Evolutionary conservation across 2,797 vertebrate species (phyloP), one percentile per base, ranked within the genome.

Genomic region (Eospalax fontanierii): DNA sequence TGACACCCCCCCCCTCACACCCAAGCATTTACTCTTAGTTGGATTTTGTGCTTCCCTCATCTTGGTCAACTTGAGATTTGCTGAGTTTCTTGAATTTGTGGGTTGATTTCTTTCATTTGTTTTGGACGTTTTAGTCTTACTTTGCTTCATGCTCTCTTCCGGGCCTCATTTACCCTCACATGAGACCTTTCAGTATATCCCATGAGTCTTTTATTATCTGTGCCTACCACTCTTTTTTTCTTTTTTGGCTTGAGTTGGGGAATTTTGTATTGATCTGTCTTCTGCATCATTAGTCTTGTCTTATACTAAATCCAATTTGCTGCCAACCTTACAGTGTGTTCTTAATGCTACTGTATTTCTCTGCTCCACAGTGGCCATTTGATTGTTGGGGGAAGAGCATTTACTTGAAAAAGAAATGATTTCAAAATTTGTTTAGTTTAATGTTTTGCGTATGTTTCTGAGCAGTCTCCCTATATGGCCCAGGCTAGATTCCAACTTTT

Each of bases 21-120:
- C 40, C 38, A 33, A 59, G 38, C 33, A 57, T 50, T 61, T 73
- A 30, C 26, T 73, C 35, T 73, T 61, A 30, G 50, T 85, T 38
- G 50, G 40, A 33, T 40, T 86, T 85, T 87, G 7, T 81, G 22
- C 61, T 74, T 82, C 26, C 68, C 59, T 92, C 57, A 18, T 92
- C 40, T 80, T 80, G 16, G 21, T 84, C 65, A 89, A 4, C 76
- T 86, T 94, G 65, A 19, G 21, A 6, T 85, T 73, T 89, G 26
- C 50, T 75, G 35, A 76, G 35, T 85, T 93, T 79, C 74, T 92
- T 80, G 38, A 93, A 73, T 70, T 59, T 74, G 35, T 73, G 74
- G 50, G 28, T 87, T 94, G 30, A 79, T 86, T n/a, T 83, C 76
- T 95, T 91, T 70, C n/a, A 78, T 86, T 90, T 95, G 26, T 80